These are phyloP conservation scores for Tromatobia lineatoria DNA, from an alignment of 2,888 invertebrate species.

Conservation along the genomic window DNA sequence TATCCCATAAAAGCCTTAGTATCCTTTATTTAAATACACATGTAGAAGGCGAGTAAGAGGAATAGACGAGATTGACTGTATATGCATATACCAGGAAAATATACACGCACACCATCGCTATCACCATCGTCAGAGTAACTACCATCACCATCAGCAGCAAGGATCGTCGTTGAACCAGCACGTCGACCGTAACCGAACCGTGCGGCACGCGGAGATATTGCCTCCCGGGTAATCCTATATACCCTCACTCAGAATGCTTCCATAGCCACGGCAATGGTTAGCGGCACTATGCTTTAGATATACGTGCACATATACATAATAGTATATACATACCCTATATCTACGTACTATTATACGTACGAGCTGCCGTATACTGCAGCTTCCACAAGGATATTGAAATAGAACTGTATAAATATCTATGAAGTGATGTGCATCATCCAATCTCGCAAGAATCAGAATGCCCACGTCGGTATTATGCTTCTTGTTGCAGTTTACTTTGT, in stretches of 20 bases:
- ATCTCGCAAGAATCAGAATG: conserved; percentile 21
- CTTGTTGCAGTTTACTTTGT: neutral
- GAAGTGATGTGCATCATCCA: conserved; percentile 21
- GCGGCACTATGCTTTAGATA: conserved; percentile 11
- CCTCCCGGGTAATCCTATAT: conserved; percentile 74
- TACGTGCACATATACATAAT: neutral
- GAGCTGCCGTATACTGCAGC: neutral
- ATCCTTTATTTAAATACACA: conserved; percentile 75
- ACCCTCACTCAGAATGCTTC: conserved; percentile 54
- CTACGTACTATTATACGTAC: conserved; percentile 6
- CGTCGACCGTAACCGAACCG: conserved; percentile 67
- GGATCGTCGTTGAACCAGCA: conserved; percentile 67
- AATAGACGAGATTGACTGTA: neutral
- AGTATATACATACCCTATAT: neutral
- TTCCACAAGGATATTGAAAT: conserved; percentile 55
- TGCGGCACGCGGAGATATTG: conserved; percentile 71
- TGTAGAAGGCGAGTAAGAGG: conserved; percentile 10
- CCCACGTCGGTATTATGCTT: conserved; percentile 10
- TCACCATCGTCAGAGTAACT: conserved; percentile 53
- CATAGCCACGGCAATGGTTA: conserved; percentile 29
- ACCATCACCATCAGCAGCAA: conserved; percentile 44
- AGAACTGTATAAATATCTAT: conserved; percentile 47
- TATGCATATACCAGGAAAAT: conserved; percentile 28
- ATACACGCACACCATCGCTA: conserved; percentile 30
- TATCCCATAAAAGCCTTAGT: conserved; percentile 71